Evolutionary conservation across 2,797 vertebrate genomes (phyloP).

Genomic region (Melanotaenia trifasciata): DNA sequence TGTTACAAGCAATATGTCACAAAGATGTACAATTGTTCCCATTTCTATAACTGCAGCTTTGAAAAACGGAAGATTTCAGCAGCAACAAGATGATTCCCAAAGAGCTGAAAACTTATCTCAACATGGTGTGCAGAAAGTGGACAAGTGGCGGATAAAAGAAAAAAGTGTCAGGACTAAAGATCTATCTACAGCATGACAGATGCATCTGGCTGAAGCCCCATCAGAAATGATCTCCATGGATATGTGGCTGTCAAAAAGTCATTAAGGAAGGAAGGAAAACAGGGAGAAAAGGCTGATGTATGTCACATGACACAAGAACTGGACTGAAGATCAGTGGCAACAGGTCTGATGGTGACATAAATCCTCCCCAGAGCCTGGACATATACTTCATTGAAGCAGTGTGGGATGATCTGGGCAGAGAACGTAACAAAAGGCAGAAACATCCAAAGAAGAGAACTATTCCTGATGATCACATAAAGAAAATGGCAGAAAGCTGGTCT

Average conservation of each 20-base stretch:
- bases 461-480: neutral
- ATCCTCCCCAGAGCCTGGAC: neutral
- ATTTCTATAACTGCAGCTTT: neutral
- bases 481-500: neutral
- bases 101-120: too few species aligned
- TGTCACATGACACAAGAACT: neutral
- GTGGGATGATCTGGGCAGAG: neutral
- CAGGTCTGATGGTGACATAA: too few species aligned
- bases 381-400: neutral
- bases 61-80: neutral
- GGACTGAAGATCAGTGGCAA: neutral
- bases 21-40: neutral
- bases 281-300: neutral
- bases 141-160: too few species aligned
- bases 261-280: neutral
- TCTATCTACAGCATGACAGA: too few species aligned
- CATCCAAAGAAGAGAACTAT: neutral
- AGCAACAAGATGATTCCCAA: too few species aligned
- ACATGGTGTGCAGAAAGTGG: too few species aligned
- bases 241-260: too few species aligned
- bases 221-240: neutral
- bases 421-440: too few species aligned
- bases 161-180: too few species aligned
- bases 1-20: neutral
- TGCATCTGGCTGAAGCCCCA: neutral